Base-by-base conservation (phyloP, 2,888 invertebrate genomes). In the Philereme vetulata region DNA sequence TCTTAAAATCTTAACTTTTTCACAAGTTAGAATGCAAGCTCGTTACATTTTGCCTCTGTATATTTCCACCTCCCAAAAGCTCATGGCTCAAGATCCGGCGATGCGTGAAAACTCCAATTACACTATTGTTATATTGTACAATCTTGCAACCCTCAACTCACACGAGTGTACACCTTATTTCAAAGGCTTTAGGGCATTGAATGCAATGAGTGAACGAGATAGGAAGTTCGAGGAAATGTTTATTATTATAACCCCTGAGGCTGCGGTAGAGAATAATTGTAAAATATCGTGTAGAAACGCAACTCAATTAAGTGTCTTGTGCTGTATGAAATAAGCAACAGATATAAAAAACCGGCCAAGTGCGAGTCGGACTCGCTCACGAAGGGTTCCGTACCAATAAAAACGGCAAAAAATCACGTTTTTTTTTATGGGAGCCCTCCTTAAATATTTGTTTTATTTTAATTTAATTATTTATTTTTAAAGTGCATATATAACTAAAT, bases 21-120 rank as follows among this genome's bases (percentile, higher is more conserved):
- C 21, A 21, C 21, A 21, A 21, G 21, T 21, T 21, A 21, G 21
- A 21, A 21, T 1, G 21, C 36, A 36, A 36, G 42, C 10, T 11
- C 4, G 5, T 21, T 21, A 7, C 4, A 44, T 21, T 21, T 47
- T 48, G 0, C 8, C 33, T 10, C 62, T 51, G 62, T 71, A 50
- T 54, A 35, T 56, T 49, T 34, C 54, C 54, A 51, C 63, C 56
- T 63, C 32, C 57, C 53, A 10, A 54, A 62, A 52, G 57, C 72
- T 72, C 72, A 68, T 67, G 70, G 69, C 74, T 67, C 68, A 63
- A 56, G 46, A 67, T 67, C 65, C 75, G 71, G 58, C 71, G 78
- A 75, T 70, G 76, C 81, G 79, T 71, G 73, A 77, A 76, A 80
- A 79, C 70, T 78, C 72, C 81, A 81, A 82, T 82, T 79, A 78